phyloP scores from a whole-genome alignment of 2,888 invertebrate genomes.

The Phania funesta region DNA sequence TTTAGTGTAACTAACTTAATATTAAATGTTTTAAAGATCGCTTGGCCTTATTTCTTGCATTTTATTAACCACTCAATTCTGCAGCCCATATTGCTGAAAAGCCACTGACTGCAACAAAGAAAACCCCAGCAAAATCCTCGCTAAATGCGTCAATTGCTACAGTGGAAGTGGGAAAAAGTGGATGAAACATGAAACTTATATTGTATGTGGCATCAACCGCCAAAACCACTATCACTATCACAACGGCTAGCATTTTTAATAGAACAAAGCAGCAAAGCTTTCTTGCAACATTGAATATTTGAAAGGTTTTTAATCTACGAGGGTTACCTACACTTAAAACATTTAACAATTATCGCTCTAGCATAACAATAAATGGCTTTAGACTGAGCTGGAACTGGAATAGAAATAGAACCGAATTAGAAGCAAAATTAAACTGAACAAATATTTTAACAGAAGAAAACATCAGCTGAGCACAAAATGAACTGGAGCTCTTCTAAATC shows the following conservation, averaged over 20 bases:
- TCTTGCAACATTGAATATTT: background rate
- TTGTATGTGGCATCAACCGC: slow-evolving; percentile 20
- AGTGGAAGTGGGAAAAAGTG: background rate
- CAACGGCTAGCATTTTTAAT: background rate
- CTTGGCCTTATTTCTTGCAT: background rate
- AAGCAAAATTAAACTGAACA: no score
- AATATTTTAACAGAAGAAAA: no score
- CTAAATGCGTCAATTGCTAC: background rate
- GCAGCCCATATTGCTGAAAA: slow-evolving; percentile 6
- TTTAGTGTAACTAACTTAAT: background rate
- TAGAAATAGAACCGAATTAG: no score
- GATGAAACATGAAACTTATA: background rate
- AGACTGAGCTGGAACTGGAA: no score
- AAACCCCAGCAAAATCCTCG: background rate
- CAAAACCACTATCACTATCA: background rate
- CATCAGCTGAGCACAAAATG: no score
- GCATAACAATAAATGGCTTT: no score
- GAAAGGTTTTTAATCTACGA: background rate
- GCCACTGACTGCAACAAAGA: background rate
- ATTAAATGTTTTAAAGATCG: background rate
- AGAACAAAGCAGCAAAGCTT: background rate
- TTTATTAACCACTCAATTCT: background rate
- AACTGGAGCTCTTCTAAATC: no score
- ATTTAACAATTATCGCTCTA: no score
- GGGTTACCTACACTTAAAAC: background rate